Evolutionary conservation across 1,140 invertebrate species (phyloP), one percentile per base, ranked within the genome.

Genomic region (Drosophila subobscura): DNA sequence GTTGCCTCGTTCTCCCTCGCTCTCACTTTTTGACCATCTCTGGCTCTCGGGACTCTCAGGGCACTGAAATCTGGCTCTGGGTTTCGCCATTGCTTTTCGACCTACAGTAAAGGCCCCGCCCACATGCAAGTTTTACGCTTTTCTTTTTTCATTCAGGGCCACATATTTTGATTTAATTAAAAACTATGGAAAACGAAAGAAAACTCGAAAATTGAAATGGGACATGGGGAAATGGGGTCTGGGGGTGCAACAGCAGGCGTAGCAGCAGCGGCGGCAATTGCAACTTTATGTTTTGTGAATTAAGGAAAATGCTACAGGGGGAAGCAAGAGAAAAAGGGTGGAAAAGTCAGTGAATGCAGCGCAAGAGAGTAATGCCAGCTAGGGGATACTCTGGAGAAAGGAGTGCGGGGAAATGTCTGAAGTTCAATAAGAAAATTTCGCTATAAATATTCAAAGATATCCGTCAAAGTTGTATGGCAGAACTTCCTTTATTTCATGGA

Each of bases 101-200:
- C 51, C 49, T 54, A 60, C 61, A 74, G 42, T 54, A 60, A 58
- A 74, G 42, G 47, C 64, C 77, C 67, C 80, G 63, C 80, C 80
- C 66, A 46, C 44, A 41, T 14, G 6, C 52, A 41, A 33, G 6
- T 2, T 2, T 14, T 5, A 46, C 46, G 29, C 25, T n/a, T 40
- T 8, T 14, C 41, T 12, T 22, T 7, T 37, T 27, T 29, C 45
- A 37, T n/a, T 37, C 2, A 41, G 51, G 42, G 46, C 66, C 29
- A 25, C 51, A 58, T 72, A 76, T 76, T 71, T 73, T 77, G 64
- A 76, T 84, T 64, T 54, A 83, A 83, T 84, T 83, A 84, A 76
- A 74, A 57, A 53, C 46, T 52, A 41, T 29, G 42, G 57, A 70
- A 78, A 61, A 55, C 16, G 20, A 20, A 22, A 54, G 47, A 25